These are phyloP conservation scores for Urosaurus nigricauda DNA, from an alignment of 2,797 vertebrate genomes.

Conservation along the genomic window DNA sequence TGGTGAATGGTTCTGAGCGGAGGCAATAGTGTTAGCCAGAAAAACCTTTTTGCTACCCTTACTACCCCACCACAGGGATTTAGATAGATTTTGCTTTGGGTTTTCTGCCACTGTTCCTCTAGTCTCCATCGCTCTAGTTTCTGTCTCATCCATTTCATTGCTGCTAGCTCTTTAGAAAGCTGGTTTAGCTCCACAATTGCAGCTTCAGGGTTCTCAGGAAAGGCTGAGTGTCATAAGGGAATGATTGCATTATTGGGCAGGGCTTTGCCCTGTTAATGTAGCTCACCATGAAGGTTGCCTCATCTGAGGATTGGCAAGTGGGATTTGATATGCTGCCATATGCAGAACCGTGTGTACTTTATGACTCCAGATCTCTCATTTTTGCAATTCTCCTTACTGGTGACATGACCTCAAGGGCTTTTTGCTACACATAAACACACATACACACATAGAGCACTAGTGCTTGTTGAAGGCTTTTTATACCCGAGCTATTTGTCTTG, in stretches of 20 bases:
- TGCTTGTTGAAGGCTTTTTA: conserved; percentile 25
- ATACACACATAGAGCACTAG: not conserved
- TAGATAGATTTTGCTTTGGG: too few species aligned
- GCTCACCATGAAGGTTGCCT: not conserved
- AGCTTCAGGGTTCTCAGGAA: not conserved
- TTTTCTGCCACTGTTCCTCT: too few species aligned
- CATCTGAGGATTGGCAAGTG: not conserved
- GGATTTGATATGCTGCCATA: not conserved
- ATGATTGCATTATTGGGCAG: too few species aligned
- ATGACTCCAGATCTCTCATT: not conserved
- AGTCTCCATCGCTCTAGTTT: too few species aligned
- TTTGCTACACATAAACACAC: not conserved
- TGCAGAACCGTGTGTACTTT: not conserved
- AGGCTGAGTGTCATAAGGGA: not conserved
- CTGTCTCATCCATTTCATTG: too few species aligned
- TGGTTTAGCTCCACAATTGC: too few species aligned
- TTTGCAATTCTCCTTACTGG: not conserved
- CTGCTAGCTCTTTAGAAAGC: too few species aligned
- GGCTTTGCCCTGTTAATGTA: not conserved
- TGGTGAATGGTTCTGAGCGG: too few species aligned
- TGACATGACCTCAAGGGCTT: not conserved
- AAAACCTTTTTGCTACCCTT: too few species aligned
- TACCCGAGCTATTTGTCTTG: not conserved
- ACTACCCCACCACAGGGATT: too few species aligned
- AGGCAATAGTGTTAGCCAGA: too few species aligned